These are phyloP conservation scores for Lysiphlebus fabarum DNA, from an alignment of 1,140 invertebrate species.

Conservation along the genomic window DNA sequence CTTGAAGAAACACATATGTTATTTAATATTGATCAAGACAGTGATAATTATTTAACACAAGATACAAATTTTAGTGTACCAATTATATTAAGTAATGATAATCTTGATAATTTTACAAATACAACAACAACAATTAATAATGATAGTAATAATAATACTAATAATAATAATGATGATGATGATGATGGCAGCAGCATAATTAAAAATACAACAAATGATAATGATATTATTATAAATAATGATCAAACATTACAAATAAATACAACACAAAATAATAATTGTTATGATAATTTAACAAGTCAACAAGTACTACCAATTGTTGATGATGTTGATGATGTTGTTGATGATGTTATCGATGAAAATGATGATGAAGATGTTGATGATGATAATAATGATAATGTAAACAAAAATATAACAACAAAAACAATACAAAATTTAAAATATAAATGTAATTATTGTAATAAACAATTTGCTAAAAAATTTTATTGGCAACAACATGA, in stretches of 20 bases:
- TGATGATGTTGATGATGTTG: constrained; percentile 15
- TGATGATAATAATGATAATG: constrained; percentile 23
- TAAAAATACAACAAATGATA: neutral
- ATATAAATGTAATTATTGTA: constrained; percentile 55
- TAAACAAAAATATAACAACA: neutral
- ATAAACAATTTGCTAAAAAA: constrained; percentile 57
- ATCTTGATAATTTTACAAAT: constrained; percentile 37
- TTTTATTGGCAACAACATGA: constrained; percentile 59
- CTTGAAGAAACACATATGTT: constrained; percentile 51
- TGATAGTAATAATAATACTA: constrained; percentile 8
- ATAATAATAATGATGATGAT: constrained; percentile 12
- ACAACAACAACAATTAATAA: constrained; percentile 34
- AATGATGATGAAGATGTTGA: constrained; percentile 22
- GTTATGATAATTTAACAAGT: constrained; percentile 15
- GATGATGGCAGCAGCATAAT: constrained; percentile 26
- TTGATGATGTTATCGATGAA: too few species aligned
- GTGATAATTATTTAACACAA: constrained; percentile 44
- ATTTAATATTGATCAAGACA: constrained; percentile 51
- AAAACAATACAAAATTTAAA: constrained; percentile 47
- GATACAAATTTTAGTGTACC: constrained; percentile 48
- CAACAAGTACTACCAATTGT: constrained; percentile 18
- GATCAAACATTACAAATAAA: constrained; percentile 33
- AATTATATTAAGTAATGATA: constrained; percentile 47
- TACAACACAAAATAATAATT: constrained; percentile 28
- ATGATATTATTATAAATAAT: constrained; percentile 27